phyloP scores from a whole-genome alignment of 2,888 invertebrate species.

The Trilocha varians region DNA sequence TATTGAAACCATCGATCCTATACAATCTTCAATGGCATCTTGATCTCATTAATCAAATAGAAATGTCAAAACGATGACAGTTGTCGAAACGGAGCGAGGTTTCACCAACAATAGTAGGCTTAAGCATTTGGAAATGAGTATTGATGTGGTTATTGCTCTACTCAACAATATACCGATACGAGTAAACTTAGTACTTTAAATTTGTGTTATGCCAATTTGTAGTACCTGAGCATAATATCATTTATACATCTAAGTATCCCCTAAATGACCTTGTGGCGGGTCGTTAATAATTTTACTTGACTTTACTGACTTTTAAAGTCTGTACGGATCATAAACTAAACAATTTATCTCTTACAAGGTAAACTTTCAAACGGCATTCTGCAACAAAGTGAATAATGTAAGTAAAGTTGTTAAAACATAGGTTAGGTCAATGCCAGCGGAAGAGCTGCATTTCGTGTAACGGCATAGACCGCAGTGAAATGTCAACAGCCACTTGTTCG shows the following conservation, averaged over 20 bases:
- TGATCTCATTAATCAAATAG: constrained; percentile 34
- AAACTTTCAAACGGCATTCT: not conserved
- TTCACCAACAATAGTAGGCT: not conserved
- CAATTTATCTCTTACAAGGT: too few species aligned
- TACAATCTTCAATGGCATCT: constrained; percentile 35
- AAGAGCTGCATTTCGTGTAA: constrained; percentile 43
- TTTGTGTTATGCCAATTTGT: too few species aligned
- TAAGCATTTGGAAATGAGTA: not conserved
- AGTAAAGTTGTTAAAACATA: not conserved
- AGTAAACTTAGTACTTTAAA: too few species aligned
- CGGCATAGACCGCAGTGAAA: constrained; percentile 44
- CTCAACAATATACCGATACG: too few species aligned
- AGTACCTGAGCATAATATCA: too few species aligned
- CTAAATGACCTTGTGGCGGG: too few species aligned
- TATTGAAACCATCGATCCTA: constrained; percentile 38
- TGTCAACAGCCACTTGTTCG: constrained; percentile 29
- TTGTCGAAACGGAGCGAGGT: constrained; percentile 2
- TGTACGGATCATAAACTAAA: too few species aligned
- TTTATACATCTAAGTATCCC: too few species aligned
- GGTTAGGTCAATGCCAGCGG: constrained; percentile 57
- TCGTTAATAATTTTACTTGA: too few species aligned
- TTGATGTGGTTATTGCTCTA: too few species aligned
- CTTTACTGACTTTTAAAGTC: too few species aligned
- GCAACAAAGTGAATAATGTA: not conserved
- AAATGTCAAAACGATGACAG: constrained; percentile 15